Evolutionary conservation across 2,797 vertebrate genomes (phyloP).

Genomic region (Rhyacichthys aspro): DNA sequence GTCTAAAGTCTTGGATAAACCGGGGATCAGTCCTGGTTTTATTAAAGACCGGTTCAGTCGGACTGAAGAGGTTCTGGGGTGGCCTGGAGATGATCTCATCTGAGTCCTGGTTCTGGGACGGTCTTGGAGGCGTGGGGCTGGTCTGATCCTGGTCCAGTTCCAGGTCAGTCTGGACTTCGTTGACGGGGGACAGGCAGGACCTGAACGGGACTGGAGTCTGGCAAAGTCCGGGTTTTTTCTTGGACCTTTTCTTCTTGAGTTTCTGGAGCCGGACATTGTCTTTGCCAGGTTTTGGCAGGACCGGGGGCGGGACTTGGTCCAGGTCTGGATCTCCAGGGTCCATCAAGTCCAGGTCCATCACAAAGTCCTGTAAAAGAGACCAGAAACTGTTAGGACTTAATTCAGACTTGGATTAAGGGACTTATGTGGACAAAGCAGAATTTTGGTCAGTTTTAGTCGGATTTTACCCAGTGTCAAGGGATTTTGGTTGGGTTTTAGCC

Average conservation of each 20-base stretch:
- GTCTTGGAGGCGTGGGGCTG: constrained; percentile 52
- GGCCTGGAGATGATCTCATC: neutral
- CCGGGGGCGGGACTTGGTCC: constrained; percentile 76
- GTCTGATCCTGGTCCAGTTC: constrained; percentile 79
- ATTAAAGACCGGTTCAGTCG: too few relatives aligned
- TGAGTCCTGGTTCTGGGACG: neutral
- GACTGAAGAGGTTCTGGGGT: neutral
- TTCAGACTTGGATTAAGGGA: neutral
- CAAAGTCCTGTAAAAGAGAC: neutral
- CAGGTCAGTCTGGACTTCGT: constrained; percentile 88
- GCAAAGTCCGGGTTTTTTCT: constrained; percentile 77
- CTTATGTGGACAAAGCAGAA: neutral
- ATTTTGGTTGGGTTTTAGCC: too few relatives aligned
- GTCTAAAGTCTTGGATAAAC: neutral
- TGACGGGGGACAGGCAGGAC: constrained; percentile 90
- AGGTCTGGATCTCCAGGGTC: constrained; percentile 3
- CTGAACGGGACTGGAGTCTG: constrained; percentile 84
- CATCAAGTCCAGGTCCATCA: constrained; percentile 1
- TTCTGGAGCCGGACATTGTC: constrained; percentile 90
- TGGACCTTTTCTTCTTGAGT: constrained; percentile 87
- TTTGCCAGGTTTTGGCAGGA: constrained; percentile 90
- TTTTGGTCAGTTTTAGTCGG: neutral
- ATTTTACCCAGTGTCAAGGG: too few relatives aligned
- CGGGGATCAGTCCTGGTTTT: neutral
- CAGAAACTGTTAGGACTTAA: too few relatives aligned